Evolutionary conservation across 2,888 invertebrate species (phyloP).

Genomic region (Saturnia japonica): DNA sequence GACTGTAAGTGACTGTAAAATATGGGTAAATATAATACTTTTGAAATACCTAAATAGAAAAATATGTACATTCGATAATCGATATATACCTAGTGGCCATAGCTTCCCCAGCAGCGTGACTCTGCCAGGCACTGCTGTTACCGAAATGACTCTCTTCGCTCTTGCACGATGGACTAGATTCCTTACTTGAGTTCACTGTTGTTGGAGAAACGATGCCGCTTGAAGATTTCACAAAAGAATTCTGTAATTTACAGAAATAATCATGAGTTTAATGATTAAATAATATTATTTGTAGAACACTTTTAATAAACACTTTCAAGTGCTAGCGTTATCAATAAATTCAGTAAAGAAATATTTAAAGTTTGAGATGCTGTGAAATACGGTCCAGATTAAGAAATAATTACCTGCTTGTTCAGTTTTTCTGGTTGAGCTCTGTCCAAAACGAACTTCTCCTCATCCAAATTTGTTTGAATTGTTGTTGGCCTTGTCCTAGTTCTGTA

Average conservation of each 20-base stretch:
- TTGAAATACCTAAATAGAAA: not conserved
- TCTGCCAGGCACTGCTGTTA: slow-evolving; percentile 72
- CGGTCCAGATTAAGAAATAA: not conserved
- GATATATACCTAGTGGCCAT: slow-evolving; percentile 76
- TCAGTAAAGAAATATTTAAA: not conserved
- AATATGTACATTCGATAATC: too few species aligned
- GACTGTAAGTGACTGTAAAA: not conserved
- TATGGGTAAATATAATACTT: too few species aligned
- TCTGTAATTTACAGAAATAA: slow-evolving; percentile 42
- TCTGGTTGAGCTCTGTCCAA: slow-evolving; percentile 85
- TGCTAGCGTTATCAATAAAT: not conserved
- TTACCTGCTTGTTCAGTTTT: slow-evolving; percentile 76
- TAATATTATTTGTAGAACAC: too few species aligned
- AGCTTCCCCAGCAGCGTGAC: slow-evolving; percentile 78
- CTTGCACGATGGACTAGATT: slow-evolving; percentile 78
- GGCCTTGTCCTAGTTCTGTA: slow-evolving; percentile 72
- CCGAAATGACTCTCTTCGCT: slow-evolving; percentile 77
- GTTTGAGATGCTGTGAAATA: not conserved
- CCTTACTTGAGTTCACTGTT: slow-evolving; percentile 73
- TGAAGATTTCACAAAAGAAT: slow-evolving; percentile 72
- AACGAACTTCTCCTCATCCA: slow-evolving; percentile 86
- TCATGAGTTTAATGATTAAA: not conserved
- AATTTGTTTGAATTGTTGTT: slow-evolving; percentile 59
- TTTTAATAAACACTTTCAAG: not conserved
- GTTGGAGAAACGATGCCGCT: slow-evolving; percentile 71